These are phyloP conservation scores for Sarcophaga variegata DNA, from an alignment of 2,888 invertebrate genomes.

Conservation along the genomic window DNA sequence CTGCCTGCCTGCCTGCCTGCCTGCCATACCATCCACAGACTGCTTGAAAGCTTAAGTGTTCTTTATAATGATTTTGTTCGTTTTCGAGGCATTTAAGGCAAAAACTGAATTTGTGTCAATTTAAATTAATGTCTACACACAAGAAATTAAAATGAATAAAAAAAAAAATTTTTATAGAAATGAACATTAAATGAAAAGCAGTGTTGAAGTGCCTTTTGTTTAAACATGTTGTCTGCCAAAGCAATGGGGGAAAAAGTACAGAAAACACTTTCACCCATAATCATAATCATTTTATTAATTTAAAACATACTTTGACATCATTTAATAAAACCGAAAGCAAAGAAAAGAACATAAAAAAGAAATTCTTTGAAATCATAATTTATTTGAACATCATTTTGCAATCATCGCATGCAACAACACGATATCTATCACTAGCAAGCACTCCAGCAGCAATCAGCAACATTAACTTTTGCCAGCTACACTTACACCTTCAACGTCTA, in stretches of 20 bases:
- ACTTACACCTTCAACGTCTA: neutral
- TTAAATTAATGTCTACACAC: conserved; percentile 62
- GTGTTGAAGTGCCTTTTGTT: neutral
- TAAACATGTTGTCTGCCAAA: neutral
- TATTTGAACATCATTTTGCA: conserved; percentile 6
- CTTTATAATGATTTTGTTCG: conserved; percentile 5
- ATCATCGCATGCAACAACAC: conserved; percentile 7
- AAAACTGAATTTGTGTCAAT: conserved; percentile 60
- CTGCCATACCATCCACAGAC: neutral
- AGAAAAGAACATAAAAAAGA: neutral
- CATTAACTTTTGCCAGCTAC: neutral
- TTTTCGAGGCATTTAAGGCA: conserved; percentile 53
- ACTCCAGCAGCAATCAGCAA: neutral
- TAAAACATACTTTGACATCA: neutral
- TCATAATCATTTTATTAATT: conserved; percentile 41
- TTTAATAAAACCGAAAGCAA: neutral
- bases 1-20: neutral
- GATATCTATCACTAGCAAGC: neutral
- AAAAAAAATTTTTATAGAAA: neutral
- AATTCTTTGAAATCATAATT: neutral
- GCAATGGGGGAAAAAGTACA: neutral
- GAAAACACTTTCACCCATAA: conserved; percentile 47
- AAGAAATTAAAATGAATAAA: conserved; percentile 18
- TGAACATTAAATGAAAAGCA: neutral
- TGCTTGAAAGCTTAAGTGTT: conserved; percentile 26